A percentile compares a stretch with the other conserved stretches of the same genome.
Conservation (phyloP, 2,797 vertebrate species). For the Sebastes aleutianus region DNA sequence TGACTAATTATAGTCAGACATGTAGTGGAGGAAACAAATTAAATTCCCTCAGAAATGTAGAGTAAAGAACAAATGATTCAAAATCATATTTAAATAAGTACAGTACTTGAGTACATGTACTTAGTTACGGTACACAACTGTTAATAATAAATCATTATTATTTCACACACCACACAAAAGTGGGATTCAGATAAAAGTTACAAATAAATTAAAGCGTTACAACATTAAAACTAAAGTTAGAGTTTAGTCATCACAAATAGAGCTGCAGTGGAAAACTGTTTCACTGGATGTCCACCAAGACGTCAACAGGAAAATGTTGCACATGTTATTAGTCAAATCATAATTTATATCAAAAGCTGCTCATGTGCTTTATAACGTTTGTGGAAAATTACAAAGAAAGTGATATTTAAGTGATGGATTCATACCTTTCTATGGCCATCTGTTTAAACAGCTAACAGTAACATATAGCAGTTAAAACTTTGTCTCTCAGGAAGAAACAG, state of each 20-base stretch:
- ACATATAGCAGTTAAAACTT: slow-evolving; percentile 33
- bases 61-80: not conserved
- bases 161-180: not conserved
- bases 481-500: slow-evolving; percentile 39
- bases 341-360: not conserved
- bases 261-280: not conserved
- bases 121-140: not conserved
- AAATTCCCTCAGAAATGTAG: not conserved
- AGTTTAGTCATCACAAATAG: not conserved
- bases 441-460: slow-evolving; percentile 42
- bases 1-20: not conserved
- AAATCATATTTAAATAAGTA: not conserved
- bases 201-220: not conserved
- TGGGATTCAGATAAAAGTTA: not conserved
- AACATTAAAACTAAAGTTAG: not conserved
- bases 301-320: not conserved
- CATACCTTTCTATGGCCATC: slow-evolving; percentile 17
- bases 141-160: not conserved
- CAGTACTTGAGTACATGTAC: not conserved
- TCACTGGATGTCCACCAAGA: not conserved
- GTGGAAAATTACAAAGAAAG: slow-evolving; percentile 16
- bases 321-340: not conserved
- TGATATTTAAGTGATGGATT: slow-evolving; percentile 31
- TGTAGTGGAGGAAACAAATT: not conserved
- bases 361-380: not conserved